Evolutionary conservation across 2,888 invertebrate species (phyloP), one percentile per base, ranked within the genome.

Genomic region (Lagria hirta): DNA sequence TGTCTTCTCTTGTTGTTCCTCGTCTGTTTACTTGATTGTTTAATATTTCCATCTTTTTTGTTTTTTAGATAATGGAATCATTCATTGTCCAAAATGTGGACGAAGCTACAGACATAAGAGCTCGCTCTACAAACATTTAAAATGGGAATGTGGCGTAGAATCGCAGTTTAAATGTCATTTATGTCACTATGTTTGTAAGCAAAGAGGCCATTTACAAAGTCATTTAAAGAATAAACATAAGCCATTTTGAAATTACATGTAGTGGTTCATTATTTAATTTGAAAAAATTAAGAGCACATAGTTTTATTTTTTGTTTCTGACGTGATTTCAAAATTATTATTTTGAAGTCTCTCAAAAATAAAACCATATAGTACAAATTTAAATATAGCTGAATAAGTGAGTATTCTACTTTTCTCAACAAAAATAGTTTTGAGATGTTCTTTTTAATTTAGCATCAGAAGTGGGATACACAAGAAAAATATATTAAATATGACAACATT

Each of bases 111-210:
- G 48, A 24, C 52, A 52, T 17, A 48, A 47, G 33, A 51, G 51
- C 6, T 54, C 57, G 2, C 35, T 55, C 6, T 43, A 49, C 22
- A 43, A 50, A 16, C 57, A 57, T 16, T 26, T 26, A 23, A 52
- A 49, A 12, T 51, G 48, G 14, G 55, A 55, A 17, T 55, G 55
- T 18, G 55, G 55, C 5, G 52, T 51, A 32, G 50, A 49, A 12
- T 49, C 51, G 1, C 43, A 44, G 12, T 56, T 55, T 26, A 26
- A 34, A 7, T 56, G 56, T 24, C 43, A 32, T 12, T 43, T 49
- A 13, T 53, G 53, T 15, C 27, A 37, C 7, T 47, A 54, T 12
- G 37, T 26, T 6, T 49, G 51, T 32, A 53, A 49, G 26, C 57
- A 54, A 16, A 58, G 52, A 20, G 43, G 34, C 1, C 34, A 34